Base-by-base conservation (phyloP, 2,113 vertebrate species). In the Apeltes quadracus region DNA sequence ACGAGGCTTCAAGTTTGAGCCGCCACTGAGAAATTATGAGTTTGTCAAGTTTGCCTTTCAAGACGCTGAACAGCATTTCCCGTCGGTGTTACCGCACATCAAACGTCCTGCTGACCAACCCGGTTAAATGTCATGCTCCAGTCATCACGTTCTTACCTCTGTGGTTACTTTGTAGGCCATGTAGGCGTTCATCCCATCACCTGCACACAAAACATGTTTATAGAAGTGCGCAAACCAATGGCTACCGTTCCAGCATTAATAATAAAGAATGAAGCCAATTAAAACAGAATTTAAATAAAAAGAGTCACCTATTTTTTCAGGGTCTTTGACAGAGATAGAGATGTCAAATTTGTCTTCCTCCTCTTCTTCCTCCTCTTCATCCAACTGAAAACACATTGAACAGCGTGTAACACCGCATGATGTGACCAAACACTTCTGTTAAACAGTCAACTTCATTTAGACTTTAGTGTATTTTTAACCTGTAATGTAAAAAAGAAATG, bases 141-240 rank as follows among this genome's bases (percentile, higher is more conserved):
- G 13, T 13, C 11, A 4, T 7, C 29, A 50, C 1, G 29, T 25
- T 38, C 63, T 84, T 90, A 99, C 98, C 97, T 97, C 94, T 25
- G 97, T 99, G 36, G 95, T 94, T 5, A 99, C 97, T 94, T 94
- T 97, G 89, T 99, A 99, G 84, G 95, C 96, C 90, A 99, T 97
- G 0, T 98, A 99, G 0, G 98, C 97, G 14, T 95, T 98, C 97
- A 99, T 99, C 23, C 98, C 97, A 16, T 99, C 98, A 39, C 98
- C 98, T 99, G 23, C 0, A 78, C 61, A 7, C 61, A 46, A 59
- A 29, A 12, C n/a, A 59, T 22, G 46, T 61, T 43, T 55, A 50
- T 7, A 29, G 23, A 29, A 38, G 18, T 29, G 22, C 22, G 36
- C 10, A 61, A 43, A 56, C 2, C 29, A 23, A 34, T 32, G 2